A percentile compares a stretch with the other conserved stretches of the same genome.
Evolutionary conservation across 2,113 vertebrate genomes (phyloP).

Genomic region (Perca fluviatilis): DNA sequence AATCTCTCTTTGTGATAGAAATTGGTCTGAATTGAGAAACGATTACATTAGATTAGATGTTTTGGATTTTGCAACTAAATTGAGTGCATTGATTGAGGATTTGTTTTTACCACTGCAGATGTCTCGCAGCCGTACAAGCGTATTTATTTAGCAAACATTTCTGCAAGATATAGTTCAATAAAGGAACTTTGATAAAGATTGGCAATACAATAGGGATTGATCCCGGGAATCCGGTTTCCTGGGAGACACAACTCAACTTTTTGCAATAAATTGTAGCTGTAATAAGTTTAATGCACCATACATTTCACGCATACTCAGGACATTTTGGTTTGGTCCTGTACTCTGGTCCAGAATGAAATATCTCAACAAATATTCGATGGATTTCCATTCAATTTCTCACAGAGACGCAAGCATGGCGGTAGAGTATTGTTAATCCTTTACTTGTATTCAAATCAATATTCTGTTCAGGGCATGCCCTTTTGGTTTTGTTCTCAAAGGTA

Average conservation of each 20-base stretch:
- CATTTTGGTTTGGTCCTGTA: neutral
- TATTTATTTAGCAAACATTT: neutral
- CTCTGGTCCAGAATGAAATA: neutral
- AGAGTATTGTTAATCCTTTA: neutral
- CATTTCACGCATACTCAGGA: neutral
- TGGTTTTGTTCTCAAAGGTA: neutral
- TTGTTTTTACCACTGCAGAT: slow-evolving; percentile 8
- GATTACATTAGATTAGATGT: slow-evolving; percentile 34
- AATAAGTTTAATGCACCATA: neutral
- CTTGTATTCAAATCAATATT: neutral
- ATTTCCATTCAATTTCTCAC: neutral
- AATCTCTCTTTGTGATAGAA: slow-evolving; percentile 48
- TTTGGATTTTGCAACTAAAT: slow-evolving; percentile 40
- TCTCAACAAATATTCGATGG: neutral
- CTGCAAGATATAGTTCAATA: neutral
- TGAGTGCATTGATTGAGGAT: slow-evolving; percentile 22
- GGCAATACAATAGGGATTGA: neutral
- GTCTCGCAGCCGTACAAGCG: neutral
- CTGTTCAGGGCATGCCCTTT: neutral
- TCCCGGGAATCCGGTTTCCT: no score
- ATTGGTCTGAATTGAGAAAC: slow-evolving; percentile 45
- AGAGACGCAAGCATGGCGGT: neutral
- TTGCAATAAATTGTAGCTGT: neutral
- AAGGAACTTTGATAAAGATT: neutral
- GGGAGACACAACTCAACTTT: neutral